Evolutionary conservation across 2,797 vertebrate species (phyloP).

Genomic region (Hippocampus kuda): DNA sequence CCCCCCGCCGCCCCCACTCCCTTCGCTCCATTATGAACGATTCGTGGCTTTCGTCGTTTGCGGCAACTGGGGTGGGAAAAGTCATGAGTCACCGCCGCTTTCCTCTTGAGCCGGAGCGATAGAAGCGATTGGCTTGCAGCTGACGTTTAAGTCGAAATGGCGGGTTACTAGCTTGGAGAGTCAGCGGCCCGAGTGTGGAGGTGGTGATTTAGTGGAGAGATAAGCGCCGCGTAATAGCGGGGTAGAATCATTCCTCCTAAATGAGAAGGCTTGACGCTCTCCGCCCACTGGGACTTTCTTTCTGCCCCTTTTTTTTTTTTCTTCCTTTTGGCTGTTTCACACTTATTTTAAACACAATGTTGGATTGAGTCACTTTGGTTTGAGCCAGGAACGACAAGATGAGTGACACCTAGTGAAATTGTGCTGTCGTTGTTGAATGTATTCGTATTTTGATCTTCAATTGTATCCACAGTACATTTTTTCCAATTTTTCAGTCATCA

Average conservation of each 20-base stretch:
- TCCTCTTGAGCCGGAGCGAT: constrained; percentile 16
- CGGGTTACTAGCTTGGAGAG: constrained; percentile 64
- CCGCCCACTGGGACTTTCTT: constrained; percentile 47
- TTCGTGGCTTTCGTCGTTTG: constrained; percentile 34
- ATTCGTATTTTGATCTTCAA: neutral
- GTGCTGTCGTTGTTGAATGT: no score
- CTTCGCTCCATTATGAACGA: constrained; percentile 31
- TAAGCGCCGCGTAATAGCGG: constrained; percentile 85
- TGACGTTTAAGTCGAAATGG: constrained; percentile 76
- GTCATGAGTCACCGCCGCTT: constrained; percentile 25
- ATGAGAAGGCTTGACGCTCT: constrained; percentile 62
- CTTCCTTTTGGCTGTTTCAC: neutral
- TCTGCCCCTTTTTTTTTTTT: constrained; percentile 12
- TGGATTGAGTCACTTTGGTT: neutral
- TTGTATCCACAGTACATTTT: neutral
- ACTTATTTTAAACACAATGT: neutral
- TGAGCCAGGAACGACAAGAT: constrained; percentile 1
- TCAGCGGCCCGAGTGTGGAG: constrained; percentile 62
- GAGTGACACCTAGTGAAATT: constrained; percentile 14
- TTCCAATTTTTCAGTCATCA: neutral
- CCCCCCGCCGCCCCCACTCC: constrained; percentile 14
- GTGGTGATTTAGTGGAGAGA: constrained; percentile 83
- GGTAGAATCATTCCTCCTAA: constrained; percentile 82
- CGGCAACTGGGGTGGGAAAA: constrained; percentile 20
- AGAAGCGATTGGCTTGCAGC: constrained; percentile 63